phyloP scores from a whole-genome alignment of 1,140 invertebrate genomes.

The Atta texana region DNA sequence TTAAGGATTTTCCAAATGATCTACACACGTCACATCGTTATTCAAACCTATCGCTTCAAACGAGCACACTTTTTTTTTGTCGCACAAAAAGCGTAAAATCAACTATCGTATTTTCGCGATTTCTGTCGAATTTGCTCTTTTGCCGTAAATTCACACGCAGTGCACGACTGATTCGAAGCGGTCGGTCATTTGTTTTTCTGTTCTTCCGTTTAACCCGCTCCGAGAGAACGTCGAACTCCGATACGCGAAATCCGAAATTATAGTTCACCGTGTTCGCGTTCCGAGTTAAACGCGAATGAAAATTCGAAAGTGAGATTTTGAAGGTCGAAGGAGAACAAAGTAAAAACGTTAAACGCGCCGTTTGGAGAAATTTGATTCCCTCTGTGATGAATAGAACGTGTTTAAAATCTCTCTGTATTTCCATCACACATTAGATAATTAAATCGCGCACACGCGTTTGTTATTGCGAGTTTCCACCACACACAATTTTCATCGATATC shows the following conservation, averaged over 20 bases:
- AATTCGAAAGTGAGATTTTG: not conserved
- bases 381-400: not conserved
- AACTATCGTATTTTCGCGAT: slow-evolving; percentile 18
- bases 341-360: not conserved
- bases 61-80: not conserved
- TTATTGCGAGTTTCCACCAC: slow-evolving; percentile 3
- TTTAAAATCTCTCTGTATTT: slow-evolving; percentile 14
- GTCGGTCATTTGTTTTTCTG: not conserved
- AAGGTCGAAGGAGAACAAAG: not conserved
- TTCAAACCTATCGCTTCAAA: not conserved
- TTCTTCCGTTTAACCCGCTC: not conserved
- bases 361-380: not conserved
- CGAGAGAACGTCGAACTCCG: not conserved
- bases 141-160: not conserved
- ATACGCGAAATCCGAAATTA: not conserved
- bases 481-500: not conserved
- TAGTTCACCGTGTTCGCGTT: not conserved
- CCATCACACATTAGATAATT: slow-evolving; percentile 15
- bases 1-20: not conserved
- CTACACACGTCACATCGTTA: not conserved
- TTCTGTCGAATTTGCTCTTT: slow-evolving; percentile 14
- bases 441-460: slow-evolving; percentile 21
- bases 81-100: not conserved
- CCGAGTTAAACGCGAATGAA: not conserved
- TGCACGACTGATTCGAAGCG: not conserved